phyloP scores from a whole-genome alignment of 2,888 invertebrate species.

The Digitonthophagus gazella region DNA sequence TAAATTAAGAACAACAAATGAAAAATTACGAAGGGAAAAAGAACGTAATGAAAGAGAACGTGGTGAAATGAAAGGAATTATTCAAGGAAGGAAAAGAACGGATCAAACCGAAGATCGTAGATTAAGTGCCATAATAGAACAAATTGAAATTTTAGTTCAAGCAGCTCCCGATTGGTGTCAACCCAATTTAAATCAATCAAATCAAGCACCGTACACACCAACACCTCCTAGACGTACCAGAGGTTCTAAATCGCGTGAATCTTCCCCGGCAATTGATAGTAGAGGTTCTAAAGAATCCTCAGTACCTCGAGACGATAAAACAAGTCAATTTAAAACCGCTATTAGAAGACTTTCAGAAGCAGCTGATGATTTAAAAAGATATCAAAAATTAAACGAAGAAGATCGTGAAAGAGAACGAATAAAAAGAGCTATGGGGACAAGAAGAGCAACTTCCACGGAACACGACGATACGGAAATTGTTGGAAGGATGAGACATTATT shows the following conservation, averaged over 20 bases:
- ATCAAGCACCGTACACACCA: conserved; percentile 58
- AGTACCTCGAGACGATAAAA: conserved; percentile 48
- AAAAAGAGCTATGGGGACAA: conserved; percentile 45
- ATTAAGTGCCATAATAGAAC: conserved; percentile 70
- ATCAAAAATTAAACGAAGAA: conserved; percentile 55
- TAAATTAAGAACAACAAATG: conserved; percentile 85
- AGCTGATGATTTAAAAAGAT: conserved; percentile 62
- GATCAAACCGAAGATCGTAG: conserved; percentile 71
- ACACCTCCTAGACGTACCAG: conserved; percentile 69
- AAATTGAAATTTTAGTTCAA: conserved; percentile 72
- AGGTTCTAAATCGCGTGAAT: conserved; percentile 70
- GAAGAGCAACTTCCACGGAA: conserved; percentile 62
- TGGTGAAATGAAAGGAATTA: conserved; percentile 57
- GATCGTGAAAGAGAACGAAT: conserved; percentile 55
- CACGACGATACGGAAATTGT: conserved; percentile 55
- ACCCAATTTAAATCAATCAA: conserved; percentile 40
- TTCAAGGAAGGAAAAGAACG: conserved; percentile 52
- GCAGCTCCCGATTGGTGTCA: conserved; percentile 66
- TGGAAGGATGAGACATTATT: conserved; percentile 33
- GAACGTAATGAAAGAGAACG: conserved; percentile 82
- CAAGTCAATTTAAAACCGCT: conserved; percentile 49
- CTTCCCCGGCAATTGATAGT: conserved; percentile 59
- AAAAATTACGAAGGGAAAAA: conserved; percentile 83
- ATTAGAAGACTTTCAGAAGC: conserved; percentile 67
- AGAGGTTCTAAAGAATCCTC: conserved; percentile 52